Evolutionary conservation across 2,797 vertebrate species (phyloP).

Genomic region (Catamblyrhynchus diadema): DNA sequence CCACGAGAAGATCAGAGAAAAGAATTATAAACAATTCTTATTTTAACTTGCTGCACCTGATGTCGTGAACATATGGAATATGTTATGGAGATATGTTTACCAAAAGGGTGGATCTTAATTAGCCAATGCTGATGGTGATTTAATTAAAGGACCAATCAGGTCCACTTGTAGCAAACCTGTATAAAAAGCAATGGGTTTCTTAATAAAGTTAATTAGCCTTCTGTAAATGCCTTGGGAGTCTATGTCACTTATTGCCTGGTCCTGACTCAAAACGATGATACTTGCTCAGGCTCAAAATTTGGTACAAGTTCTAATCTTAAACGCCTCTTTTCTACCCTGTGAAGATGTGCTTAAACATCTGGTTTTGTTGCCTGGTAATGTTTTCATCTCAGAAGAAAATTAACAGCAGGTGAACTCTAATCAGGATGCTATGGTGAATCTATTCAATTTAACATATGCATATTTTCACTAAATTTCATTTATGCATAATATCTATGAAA

Average conservation of each 20-base stretch:
- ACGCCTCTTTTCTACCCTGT: neutral
- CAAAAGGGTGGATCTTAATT: neutral
- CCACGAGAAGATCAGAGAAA: neutral
- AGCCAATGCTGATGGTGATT: neutral
- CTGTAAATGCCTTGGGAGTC: neutral
- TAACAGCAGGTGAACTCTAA: slow-evolving; percentile 20
- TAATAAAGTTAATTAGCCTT: neutral
- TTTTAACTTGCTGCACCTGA: neutral
- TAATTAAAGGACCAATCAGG: neutral
- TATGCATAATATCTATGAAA: slow-evolving; percentile 11
- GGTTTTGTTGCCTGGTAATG: neutral
- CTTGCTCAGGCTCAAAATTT: neutral
- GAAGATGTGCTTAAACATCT: neutral
- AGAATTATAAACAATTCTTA: neutral
- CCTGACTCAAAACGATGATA: too few species aligned
- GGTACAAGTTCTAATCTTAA: neutral
- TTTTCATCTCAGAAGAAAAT: slow-evolving; percentile 12
- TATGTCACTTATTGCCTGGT: neutral
- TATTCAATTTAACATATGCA: neutral
- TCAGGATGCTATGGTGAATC: neutral
- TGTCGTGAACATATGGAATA: neutral
- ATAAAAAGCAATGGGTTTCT: neutral
- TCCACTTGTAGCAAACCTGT: neutral
- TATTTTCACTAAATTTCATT: neutral
- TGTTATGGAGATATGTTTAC: neutral